Evolutionary conservation across 2,888 invertebrate genomes (phyloP).

Genomic region (Drosophila colorata): DNA sequence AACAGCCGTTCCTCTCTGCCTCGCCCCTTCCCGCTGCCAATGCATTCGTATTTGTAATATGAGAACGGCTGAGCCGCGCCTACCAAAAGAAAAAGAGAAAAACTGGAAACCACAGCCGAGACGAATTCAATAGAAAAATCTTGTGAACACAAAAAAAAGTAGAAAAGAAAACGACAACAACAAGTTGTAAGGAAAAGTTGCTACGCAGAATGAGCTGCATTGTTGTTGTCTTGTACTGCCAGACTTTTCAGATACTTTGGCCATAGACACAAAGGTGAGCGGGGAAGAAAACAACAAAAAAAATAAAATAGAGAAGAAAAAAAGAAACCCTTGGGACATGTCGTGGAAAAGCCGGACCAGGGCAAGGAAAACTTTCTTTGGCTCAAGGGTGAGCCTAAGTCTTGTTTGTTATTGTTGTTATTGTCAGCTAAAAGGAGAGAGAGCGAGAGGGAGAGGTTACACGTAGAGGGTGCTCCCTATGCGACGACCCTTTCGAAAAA

Average conservation of each 20-base stretch:
- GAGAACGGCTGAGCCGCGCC: conserved; percentile 48
- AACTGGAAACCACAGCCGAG: conserved; percentile 55
- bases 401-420: conserved; percentile 60
- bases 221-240: conserved; percentile 32
- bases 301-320: conserved; percentile 1
- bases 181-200: conserved; percentile 72
- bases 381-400: conserved; percentile 50
- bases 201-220: conserved; percentile 47
- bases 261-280: conserved; percentile 10
- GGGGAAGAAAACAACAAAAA: background rate
- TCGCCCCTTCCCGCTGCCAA: no score
- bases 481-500: conserved; percentile 16
- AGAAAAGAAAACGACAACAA: conserved; percentile 38
- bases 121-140: conserved; percentile 60
- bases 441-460: background rate
- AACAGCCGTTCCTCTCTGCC: background rate
- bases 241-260: conserved; percentile 33
- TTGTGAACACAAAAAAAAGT: conserved; percentile 31
- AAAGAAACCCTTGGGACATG: conserved; percentile 54
- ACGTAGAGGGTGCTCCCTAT: conserved; percentile 20
- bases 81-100: conserved; percentile 13
- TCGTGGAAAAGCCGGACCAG: conserved; percentile 58
- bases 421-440: conserved; percentile 18
- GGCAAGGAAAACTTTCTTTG: conserved; percentile 41
- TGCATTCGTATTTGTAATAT: conserved; percentile 49